phyloP scores from a whole-genome alignment of 2,797 vertebrate species.

The Labroides dimidiatus region DNA sequence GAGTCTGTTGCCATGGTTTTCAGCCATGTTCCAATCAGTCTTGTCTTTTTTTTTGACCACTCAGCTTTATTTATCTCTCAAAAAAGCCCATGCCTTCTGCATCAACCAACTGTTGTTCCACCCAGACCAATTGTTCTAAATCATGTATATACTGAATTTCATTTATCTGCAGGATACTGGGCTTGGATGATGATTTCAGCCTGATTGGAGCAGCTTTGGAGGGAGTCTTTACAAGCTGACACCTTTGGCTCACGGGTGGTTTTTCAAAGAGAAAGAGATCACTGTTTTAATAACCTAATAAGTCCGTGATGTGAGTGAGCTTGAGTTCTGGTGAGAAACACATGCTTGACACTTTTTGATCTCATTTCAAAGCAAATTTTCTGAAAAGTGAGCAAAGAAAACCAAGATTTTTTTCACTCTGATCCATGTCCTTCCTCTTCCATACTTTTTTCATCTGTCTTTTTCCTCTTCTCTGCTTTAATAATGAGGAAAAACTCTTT shows the following conservation, averaged over 20 bases:
- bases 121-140: slow-evolving; percentile 75
- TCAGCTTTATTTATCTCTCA: slow-evolving; percentile 77
- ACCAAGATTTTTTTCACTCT: slow-evolving; percentile 47
- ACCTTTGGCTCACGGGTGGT: slow-evolving; percentile 73
- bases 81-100: slow-evolving; percentile 77
- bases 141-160: slow-evolving; percentile 59
- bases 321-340: slow-evolving; percentile 58
- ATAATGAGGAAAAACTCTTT: slow-evolving; percentile 41
- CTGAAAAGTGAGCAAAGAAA: slow-evolving; percentile 53
- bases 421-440: slow-evolving; percentile 47
- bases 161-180: slow-evolving; percentile 50
- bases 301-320: slow-evolving; percentile 25
- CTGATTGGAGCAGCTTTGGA: slow-evolving; percentile 67
- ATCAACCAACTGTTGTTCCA: slow-evolving; percentile 80
- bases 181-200: slow-evolving; percentile 65
- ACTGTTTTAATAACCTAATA: slow-evolving; percentile 69
- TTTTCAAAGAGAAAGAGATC: slow-evolving; percentile 64
- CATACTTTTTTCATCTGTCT: slow-evolving; percentile 13
- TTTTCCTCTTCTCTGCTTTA: slow-evolving; percentile 30
- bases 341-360: slow-evolving; percentile 63
- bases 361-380: slow-evolving; percentile 49
- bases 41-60: slow-evolving; percentile 57
- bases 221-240: slow-evolving; percentile 75
- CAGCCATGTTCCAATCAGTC: slow-evolving; percentile 71
- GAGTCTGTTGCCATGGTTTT: slow-evolving; percentile 80